Evolutionary conservation across 2,888 invertebrate species (phyloP).

Genomic region (Campaea margaritaria): DNA sequence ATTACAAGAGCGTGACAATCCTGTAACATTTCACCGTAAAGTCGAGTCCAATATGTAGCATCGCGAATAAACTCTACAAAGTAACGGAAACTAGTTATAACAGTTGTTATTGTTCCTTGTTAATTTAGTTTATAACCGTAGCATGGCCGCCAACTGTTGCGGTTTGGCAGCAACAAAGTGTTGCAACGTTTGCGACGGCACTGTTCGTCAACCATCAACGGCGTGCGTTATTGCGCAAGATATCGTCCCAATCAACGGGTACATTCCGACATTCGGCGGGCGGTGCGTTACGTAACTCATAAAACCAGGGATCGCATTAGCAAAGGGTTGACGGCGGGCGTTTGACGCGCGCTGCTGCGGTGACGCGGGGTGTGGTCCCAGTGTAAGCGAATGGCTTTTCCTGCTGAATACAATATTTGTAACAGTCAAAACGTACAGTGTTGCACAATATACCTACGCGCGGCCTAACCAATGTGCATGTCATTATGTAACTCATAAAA

Average conservation of each 20-base stretch:
- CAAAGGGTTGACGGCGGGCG: slow-evolving; percentile 71
- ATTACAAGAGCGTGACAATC: no score
- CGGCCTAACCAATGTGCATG: no score
- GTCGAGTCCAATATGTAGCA: no score
- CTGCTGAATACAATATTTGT: background rate
- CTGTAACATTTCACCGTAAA: no score
- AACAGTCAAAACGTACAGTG: no score
- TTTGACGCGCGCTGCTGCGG: slow-evolving; percentile 59
- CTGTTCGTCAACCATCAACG: slow-evolving; percentile 24
- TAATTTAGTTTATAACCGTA: slow-evolving; percentile 3
- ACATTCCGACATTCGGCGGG: slow-evolving; percentile 44
- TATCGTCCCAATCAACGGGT: slow-evolving; percentile 54
- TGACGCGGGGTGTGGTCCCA: slow-evolving; percentile 44
- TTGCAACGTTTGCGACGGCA: slow-evolving; percentile 18
- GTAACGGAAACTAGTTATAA: no score
- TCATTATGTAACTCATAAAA: no score
- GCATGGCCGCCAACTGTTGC: slow-evolving; percentile 11
- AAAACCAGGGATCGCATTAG: slow-evolving; percentile 78
- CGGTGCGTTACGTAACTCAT: slow-evolving; percentile 65
- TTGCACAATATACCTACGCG: no score
- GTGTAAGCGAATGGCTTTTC: slow-evolving; percentile 20
- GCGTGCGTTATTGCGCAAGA: slow-evolving; percentile 47
- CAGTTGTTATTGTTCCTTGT: background rate
- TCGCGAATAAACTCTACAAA: no score
- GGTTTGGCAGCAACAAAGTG: slow-evolving; percentile 22